Evolutionary conservation across 1,140 invertebrate species (phyloP).

Genomic region (Drosophila willistoni): DNA sequence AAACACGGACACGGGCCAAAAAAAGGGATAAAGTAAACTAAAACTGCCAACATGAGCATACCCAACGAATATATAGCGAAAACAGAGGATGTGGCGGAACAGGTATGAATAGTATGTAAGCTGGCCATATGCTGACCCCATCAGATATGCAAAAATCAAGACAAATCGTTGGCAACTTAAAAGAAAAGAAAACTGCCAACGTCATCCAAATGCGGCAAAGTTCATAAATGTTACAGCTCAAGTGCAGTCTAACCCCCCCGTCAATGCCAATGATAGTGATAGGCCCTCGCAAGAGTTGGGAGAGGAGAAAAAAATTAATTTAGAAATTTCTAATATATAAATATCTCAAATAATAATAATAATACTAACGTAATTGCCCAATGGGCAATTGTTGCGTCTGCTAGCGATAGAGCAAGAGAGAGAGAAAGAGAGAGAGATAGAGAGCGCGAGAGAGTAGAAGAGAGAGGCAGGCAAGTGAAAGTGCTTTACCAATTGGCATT

Average conservation of each 20-base stretch:
- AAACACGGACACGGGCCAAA: not conserved
- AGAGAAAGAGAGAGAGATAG: slow-evolving; percentile 2
- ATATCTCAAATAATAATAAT: slow-evolving; percentile 7
- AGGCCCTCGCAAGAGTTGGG: not conserved
- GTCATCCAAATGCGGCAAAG: slow-evolving; percentile 82
- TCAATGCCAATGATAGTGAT: slow-evolving; percentile 22
- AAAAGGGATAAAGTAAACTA: slow-evolving; percentile 1
- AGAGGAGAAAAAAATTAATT: not conserved
- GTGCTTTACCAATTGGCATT: slow-evolving; percentile 42
- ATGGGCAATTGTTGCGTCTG: slow-evolving; percentile 63
- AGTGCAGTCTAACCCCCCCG: slow-evolving; percentile 31
- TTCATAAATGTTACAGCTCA: slow-evolving; percentile 39
- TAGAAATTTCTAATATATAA: slow-evolving; percentile 8
- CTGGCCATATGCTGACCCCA: not conserved
- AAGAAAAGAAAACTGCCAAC: slow-evolving; percentile 71
- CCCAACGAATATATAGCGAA: slow-evolving; percentile 94
- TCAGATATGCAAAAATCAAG: slow-evolving; percentile 7
- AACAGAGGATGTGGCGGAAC: slow-evolving; percentile 97
- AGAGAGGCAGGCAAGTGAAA: slow-evolving; percentile 63
- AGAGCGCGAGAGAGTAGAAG: slow-evolving; percentile 23
- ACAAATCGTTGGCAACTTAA: slow-evolving; percentile 28
- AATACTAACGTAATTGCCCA: slow-evolving; percentile 34
- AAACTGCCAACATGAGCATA: slow-evolving; percentile 87
- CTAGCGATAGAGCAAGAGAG: slow-evolving; percentile 13
- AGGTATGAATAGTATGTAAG: slow-evolving; percentile 86